Base-by-base conservation (phyloP, 53 echinoderm and acorn worm species). In the Mesocentrotus franciscanus region DNA sequence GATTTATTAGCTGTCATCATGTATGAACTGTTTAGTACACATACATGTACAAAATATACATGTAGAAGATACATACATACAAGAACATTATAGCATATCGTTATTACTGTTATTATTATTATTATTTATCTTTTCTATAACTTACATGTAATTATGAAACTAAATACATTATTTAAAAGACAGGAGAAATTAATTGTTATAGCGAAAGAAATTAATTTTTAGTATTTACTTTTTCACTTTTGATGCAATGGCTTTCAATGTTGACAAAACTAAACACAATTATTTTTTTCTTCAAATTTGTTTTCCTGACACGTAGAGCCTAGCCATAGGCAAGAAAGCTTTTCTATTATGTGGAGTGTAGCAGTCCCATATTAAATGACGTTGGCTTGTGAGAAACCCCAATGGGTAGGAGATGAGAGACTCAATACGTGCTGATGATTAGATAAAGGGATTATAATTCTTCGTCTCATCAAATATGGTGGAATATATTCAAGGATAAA, bases 391-490 rank as follows among this genome's bases (percentile, higher is more conserved):
- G 81, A 81, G 81, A 42, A 32, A 81, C 4, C 42, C 81, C 81
- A 36, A 20, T 39, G 42, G 81, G 81, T 18, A 22, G 68, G 68
- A 35, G 92, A 64, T 27, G 92, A 92, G 60, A 39, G 90, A 39
- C 70, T 35, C 24, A 64, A 66, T 92, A 68, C 92, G 61, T 39
- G 62, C 39, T 92, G 92, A 92, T 92, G 92, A 68, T 61, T 59
- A 68, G 92, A 66, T 92, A 92, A 92, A 68, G 92, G 64, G 92
- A 92, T 92, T 92, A 92, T 61, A 92, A 92, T 66, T 92, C 68
- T 66, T 64, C 92, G 20, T 92, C 92, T 68, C 71, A 39, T 90
- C 62, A 92, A 92, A 92, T 92, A 66, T 92, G 68, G 39, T 24
- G 60, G 92, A 61, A 64, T 35, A 39, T 61, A 70, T 34, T 64